phyloP scores from a whole-genome alignment of 2,888 invertebrate species.

The Chorisops tibialis region DNA sequence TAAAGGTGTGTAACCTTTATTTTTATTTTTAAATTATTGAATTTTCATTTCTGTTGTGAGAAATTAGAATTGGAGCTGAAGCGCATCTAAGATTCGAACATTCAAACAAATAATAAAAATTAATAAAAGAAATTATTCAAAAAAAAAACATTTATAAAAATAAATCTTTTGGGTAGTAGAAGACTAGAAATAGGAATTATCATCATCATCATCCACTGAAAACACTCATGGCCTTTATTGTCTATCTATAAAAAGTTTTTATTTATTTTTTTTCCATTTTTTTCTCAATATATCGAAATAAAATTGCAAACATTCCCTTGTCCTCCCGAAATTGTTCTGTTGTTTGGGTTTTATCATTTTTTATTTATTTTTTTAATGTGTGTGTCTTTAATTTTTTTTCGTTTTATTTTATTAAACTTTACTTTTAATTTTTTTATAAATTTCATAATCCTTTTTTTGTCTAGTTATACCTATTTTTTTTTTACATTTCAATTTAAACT shows the following conservation, averaged over 20 bases:
- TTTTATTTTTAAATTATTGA: too few relatives aligned
- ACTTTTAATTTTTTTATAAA: too few relatives aligned
- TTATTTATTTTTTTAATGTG: background rate
- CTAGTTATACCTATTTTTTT: too few relatives aligned
- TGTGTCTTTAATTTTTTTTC: background rate
- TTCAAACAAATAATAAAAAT: background rate
- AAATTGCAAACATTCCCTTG: background rate
- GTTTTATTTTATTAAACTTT: too few relatives aligned
- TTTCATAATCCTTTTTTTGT: too few relatives aligned
- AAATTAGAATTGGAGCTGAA: background rate
- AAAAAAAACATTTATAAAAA: too few relatives aligned
- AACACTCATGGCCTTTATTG: constrained; percentile 6
- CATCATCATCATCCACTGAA: constrained; percentile 13
- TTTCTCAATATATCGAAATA: background rate
- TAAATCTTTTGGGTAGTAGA: background rate
- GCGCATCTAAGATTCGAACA: background rate
- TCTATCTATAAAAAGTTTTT: background rate
- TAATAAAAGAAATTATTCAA: background rate
- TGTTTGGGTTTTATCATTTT: background rate
- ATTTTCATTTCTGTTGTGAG: too few relatives aligned
- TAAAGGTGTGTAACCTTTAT: too few relatives aligned
- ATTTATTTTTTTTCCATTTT: background rate
- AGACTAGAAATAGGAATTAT: background rate
- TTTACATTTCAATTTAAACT: too few relatives aligned
- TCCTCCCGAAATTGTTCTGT: background rate